Conservation (phyloP, 2,888 invertebrate genomes). For the Meliscaeva auricollis region DNA sequence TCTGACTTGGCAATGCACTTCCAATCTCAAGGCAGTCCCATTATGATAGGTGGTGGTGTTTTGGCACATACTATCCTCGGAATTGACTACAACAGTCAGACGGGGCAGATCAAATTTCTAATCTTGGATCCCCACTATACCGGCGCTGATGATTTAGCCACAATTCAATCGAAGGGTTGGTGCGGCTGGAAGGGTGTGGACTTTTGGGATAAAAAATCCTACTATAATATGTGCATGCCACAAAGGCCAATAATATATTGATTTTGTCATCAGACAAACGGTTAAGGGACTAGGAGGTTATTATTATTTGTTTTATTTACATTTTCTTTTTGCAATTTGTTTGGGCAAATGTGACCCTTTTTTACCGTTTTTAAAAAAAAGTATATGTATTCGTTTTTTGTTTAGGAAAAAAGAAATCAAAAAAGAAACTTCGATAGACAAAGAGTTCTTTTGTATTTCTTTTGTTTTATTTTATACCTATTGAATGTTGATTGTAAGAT, state of each 20-base stretch:
- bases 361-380: constrained; percentile 14
- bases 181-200: constrained; percentile 98
- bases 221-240: constrained; percentile 98
- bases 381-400: neutral
- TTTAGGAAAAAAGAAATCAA: neutral
- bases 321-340: neutral
- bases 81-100: constrained; percentile 92
- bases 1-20: constrained; percentile 96
- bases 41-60: constrained; percentile 99
- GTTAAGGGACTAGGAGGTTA: constrained; percentile 9
- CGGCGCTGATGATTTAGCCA: constrained; percentile 92
- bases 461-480: constrained; percentile 63
- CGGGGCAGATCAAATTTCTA: constrained; percentile 94
- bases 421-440: neutral
- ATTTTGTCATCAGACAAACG: constrained; percentile 21
- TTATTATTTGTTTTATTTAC: constrained; percentile 11
- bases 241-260: constrained; percentile 84
- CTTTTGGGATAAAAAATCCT: constrained; percentile 98
- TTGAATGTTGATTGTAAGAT: constrained; percentile 50
- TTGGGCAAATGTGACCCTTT: constrained; percentile 23
- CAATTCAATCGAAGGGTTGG: constrained; percentile 94
- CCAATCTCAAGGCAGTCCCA: constrained; percentile 95
- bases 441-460: constrained; percentile 8
- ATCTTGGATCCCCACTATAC: constrained; percentile 99
- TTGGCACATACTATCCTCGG: constrained; percentile 99